Evolutionary conservation across 2,888 invertebrate genomes (phyloP).

Genomic region (Sarcophaga caerulescens): DNA sequence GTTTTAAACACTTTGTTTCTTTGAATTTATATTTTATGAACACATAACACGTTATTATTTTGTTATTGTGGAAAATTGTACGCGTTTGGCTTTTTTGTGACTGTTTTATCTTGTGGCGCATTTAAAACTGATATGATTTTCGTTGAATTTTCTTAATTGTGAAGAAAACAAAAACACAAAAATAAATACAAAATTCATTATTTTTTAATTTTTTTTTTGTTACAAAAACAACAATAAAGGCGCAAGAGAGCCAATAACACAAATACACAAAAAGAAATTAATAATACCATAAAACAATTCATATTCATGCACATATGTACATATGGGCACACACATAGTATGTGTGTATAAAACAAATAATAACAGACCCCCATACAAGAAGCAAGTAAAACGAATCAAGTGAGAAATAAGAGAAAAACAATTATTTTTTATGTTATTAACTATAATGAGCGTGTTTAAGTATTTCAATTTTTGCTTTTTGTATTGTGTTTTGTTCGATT

Average conservation of each 20-base stretch:
- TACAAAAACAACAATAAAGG: conserved; percentile 30
- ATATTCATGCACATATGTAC: background rate
- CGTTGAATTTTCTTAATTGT: conserved; percentile 58
- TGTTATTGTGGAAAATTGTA: conserved; percentile 19
- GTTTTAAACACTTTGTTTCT: background rate
- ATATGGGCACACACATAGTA: background rate
- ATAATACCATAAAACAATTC: background rate
- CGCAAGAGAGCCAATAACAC: conserved; percentile 48
- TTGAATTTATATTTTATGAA: conserved; percentile 14
- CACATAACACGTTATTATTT: conserved; percentile 45
- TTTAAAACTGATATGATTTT: conserved; percentile 63
- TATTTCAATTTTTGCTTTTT: conserved; percentile 5
- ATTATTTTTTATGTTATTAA: conserved; percentile 31
- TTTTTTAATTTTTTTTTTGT: conserved; percentile 27
- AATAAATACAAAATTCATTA: conserved; percentile 57
- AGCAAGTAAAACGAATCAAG: conserved; percentile 46
- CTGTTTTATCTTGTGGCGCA: conserved; percentile 62
- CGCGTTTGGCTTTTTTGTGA: conserved; percentile 20
- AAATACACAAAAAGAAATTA: conserved; percentile 52
- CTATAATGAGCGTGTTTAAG: conserved; percentile 38
- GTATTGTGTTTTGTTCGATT: conserved; percentile 20
- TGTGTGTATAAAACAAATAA: background rate
- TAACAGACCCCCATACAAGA: background rate
- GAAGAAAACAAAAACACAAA: conserved; percentile 39
- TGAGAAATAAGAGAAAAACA: conserved; percentile 37